phyloP scores from a whole-genome alignment of 2,113 vertebrate genomes.

The Centropus unirufus region DNA sequence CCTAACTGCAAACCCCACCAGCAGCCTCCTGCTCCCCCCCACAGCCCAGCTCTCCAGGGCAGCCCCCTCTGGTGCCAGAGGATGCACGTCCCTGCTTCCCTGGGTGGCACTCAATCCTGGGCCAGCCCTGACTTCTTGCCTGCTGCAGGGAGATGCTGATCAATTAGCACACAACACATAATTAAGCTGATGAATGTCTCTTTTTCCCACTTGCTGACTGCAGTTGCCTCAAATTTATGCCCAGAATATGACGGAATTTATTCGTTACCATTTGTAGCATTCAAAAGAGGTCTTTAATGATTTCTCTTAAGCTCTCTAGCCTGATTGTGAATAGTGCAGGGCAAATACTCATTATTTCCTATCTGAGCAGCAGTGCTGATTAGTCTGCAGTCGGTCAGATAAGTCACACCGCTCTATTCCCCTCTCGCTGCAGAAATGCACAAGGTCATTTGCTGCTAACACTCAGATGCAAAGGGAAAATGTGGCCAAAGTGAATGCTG shows the following conservation, averaged over 20 bases:
- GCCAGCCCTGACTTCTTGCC: slow-evolving; percentile 23
- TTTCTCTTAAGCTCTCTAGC: slow-evolving; percentile 58
- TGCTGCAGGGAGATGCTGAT: not conserved
- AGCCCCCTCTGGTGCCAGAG: not conserved
- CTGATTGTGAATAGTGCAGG: not conserved
- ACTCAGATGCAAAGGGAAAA: not conserved
- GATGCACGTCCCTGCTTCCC: not conserved
- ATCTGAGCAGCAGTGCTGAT: slow-evolving; percentile 39
- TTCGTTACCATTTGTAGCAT: not conserved
- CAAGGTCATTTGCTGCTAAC: slow-evolving; percentile 42
- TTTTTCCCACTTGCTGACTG: not conserved
- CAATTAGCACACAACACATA: slow-evolving; percentile 42
- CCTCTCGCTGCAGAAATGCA: not conserved
- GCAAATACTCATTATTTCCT: slow-evolving; percentile 61
- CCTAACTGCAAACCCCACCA: not conserved
- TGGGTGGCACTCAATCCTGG: not conserved
- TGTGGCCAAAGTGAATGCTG: not conserved
- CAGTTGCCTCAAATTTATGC: slow-evolving; percentile 29
- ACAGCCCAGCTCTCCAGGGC: not conserved
- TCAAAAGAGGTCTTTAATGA: slow-evolving; percentile 46
- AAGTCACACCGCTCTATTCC: slow-evolving; percentile 28
- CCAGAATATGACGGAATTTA: slow-evolving; percentile 42
- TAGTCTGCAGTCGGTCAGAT: slow-evolving; percentile 41
- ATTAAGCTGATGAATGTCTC: slow-evolving; percentile 46
- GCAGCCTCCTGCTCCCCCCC: not conserved